These are phyloP conservation scores for Atractosteus spatula DNA, from an alignment of 2,113 vertebrate species.

Conservation along the genomic window DNA sequence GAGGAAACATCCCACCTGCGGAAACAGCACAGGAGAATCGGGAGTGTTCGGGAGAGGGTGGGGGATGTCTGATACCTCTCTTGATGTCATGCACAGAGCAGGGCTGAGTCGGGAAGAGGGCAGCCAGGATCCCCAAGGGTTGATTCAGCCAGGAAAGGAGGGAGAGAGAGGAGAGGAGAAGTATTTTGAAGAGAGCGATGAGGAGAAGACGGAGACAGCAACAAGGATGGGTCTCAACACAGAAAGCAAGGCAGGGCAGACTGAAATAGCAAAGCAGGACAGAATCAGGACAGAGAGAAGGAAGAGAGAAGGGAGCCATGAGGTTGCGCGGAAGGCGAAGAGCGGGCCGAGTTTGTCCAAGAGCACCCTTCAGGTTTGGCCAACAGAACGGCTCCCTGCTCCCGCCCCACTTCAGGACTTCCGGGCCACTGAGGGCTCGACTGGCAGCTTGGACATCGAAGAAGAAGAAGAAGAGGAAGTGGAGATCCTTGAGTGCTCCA, in stretches of 20 bases:
- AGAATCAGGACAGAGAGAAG: background rate
- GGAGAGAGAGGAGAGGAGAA: background rate
- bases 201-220: constrained; percentile 2
- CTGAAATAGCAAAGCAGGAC: no score
- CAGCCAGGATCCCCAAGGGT: background rate
- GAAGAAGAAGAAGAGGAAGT: constrained; percentile 50
- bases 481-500: constrained; percentile 48
- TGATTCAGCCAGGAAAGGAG: background rate
- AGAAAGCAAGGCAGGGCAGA: background rate
- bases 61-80: no score
- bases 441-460: constrained; percentile 8
- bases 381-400: background rate
- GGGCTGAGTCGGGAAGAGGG: background rate
- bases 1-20: no score
- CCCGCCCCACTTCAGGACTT: background rate
- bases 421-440: background rate
- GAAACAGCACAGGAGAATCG: background rate
- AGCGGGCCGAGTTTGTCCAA: background rate
- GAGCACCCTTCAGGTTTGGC: background rate
- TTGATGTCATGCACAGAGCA: background rate
- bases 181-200: background rate
- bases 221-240: background rate
- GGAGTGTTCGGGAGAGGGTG: background rate
- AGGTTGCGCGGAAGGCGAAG: no score
- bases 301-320: background rate